These are phyloP conservation scores for Malthinus seriepunctatus DNA, from an alignment of 2,888 invertebrate species.

Conservation along the genomic window DNA sequence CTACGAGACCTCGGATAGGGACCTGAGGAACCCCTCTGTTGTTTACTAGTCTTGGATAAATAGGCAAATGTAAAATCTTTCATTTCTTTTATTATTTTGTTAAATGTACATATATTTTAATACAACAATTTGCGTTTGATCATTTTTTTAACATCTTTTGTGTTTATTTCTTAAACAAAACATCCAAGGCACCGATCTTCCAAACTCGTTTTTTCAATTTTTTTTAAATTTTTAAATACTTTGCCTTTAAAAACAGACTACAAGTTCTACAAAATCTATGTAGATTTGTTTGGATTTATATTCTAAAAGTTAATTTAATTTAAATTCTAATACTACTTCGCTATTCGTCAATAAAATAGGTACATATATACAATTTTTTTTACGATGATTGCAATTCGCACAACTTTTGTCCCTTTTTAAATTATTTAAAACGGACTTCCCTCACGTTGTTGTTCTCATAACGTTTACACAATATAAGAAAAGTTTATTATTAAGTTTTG, in stretches of 20 bases:
- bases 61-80: neutral
- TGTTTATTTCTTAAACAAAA: constrained; percentile 51
- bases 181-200: constrained; percentile 56
- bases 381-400: constrained; percentile 56
- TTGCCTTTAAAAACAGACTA: constrained; percentile 50
- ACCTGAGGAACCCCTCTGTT: too few species aligned
- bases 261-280: constrained; percentile 34
- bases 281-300: constrained; percentile 29
- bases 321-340: constrained; percentile 38
- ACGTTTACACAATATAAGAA: constrained; percentile 20
- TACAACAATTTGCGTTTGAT: constrained; percentile 52
- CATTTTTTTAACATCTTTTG: constrained; percentile 40
- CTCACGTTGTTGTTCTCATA: constrained; percentile 11
- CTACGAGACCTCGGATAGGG: too few species aligned
- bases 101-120: constrained; percentile 53
- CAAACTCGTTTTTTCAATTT: constrained; percentile 34
- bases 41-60: too few species aligned
- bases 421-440: constrained; percentile 11
- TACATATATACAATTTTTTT: constrained; percentile 44
- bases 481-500: neutral
- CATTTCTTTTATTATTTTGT: constrained; percentile 36
- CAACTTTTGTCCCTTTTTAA: constrained; percentile 41
- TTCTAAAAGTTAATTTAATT: constrained; percentile 21
- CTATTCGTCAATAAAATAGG: constrained; percentile 50
- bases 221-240: constrained; percentile 36